Percentiles rank a stretch among this genome's conserved stretches.
phyloP scores from a whole-genome alignment of 2,888 invertebrate genomes.

The Hydriomena furcata region DNA sequence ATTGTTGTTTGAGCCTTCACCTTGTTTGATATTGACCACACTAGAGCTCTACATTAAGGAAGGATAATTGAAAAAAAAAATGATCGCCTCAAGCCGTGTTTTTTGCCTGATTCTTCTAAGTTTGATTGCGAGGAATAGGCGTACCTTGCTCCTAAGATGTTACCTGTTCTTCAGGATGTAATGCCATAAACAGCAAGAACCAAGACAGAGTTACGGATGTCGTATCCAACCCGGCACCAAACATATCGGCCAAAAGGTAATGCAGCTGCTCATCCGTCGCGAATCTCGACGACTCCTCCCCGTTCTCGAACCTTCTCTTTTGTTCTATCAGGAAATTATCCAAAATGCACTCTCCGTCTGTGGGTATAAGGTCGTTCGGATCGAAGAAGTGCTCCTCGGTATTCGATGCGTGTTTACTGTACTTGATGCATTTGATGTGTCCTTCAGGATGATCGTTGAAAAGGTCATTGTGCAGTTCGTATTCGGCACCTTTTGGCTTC shows the following conservation, averaged over 20 bases:
- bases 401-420: slow-evolving; percentile 61
- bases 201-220: slow-evolving; percentile 91
- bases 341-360: slow-evolving; percentile 82
- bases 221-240: slow-evolving; percentile 94
- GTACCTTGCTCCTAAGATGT: not conserved
- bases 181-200: slow-evolving; percentile 91
- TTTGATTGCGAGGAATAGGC: no score
- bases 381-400: slow-evolving; percentile 71
- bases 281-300: slow-evolving; percentile 70
- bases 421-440: slow-evolving; percentile 70
- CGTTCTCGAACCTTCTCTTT: slow-evolving; percentile 68
- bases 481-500: slow-evolving; percentile 57
- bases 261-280: slow-evolving; percentile 87
- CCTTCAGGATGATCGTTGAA: slow-evolving; percentile 67
- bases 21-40: no score
- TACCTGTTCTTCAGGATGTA: slow-evolving; percentile 86
- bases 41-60: no score
- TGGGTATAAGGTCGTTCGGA: slow-evolving; percentile 62
- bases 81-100: no score
- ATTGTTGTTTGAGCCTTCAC: no score
- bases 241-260: slow-evolving; percentile 91
- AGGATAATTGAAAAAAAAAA: no score
- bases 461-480: slow-evolving; percentile 54
- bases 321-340: slow-evolving; percentile 87
- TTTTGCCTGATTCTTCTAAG: no score